Conservation (phyloP, 64 coral and sea anemone species). For the Pocillopora damicornis region DNA sequence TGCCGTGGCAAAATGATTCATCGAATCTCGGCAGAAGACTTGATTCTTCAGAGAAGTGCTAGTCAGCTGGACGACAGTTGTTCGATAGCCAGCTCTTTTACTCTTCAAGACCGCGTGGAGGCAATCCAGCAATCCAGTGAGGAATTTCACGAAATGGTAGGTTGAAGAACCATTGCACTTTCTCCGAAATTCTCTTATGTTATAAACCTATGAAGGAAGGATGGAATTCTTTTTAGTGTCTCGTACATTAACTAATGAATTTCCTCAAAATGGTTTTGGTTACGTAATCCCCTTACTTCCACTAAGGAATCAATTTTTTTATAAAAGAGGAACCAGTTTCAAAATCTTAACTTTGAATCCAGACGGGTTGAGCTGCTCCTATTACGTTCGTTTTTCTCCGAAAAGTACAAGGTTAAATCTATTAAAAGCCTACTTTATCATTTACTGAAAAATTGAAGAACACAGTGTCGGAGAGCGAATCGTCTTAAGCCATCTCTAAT, state of each 20-base stretch:
- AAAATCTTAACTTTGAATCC: no score
- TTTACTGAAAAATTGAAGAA: neutral
- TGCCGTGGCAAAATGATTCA: neutral
- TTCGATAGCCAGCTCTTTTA: constrained; percentile 10
- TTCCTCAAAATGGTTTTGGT: no score
- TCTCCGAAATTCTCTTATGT: neutral
- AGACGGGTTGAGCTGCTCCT: no score
- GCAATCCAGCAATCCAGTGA: neutral
- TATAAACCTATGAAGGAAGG: neutral
- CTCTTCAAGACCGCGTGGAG: constrained; percentile 26
- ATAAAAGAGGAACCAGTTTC: no score
- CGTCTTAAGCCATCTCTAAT: neutral
- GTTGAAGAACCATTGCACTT: neutral
- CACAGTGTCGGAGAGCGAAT: no score
- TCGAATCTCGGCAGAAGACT: constrained; percentile 9
- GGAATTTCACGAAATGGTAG: constrained; percentile 28
- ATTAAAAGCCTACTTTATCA: neutral
- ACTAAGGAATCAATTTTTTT: no score
- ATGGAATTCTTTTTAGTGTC: neutral
- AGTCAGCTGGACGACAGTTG: neutral
- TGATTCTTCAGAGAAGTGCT: neutral
- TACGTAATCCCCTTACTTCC: no score
- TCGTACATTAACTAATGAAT: no score
- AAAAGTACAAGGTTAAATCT: neutral
- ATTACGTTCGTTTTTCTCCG: neutral